These are phyloP conservation scores for Cephus cinctus DNA, from an alignment of 1,140 invertebrate species.

Conservation along the genomic window DNA sequence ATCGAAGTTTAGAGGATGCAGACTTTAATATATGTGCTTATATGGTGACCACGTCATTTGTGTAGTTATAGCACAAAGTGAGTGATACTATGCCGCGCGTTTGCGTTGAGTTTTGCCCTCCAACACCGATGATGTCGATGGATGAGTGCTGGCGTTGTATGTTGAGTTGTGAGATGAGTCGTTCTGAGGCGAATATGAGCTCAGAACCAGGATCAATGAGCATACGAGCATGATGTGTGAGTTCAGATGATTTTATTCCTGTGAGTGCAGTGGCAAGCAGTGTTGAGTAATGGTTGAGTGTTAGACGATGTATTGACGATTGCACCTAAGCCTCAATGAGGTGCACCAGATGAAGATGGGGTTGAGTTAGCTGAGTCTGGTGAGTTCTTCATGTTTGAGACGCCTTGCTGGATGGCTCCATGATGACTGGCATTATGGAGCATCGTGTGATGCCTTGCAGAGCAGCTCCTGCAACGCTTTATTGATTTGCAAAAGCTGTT, in stretches of 20 bases:
- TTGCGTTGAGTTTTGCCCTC: conserved; percentile 7
- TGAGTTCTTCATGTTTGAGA: too few species aligned
- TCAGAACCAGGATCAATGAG: conserved; percentile 17
- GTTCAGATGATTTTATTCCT: not conserved
- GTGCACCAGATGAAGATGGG: too few species aligned
- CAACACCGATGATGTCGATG: conserved; percentile 11
- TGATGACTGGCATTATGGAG: conserved; percentile 1
- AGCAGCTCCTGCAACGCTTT: conserved; percentile 6
- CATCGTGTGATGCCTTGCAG: conserved; percentile 8
- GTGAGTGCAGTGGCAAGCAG: conserved; percentile 15
- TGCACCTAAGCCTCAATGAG: too few species aligned
- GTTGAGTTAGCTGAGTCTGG: too few species aligned
- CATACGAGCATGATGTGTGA: conserved; percentile 4
- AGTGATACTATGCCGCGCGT: conserved; percentile 1
- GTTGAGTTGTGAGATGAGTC: conserved; percentile 2
- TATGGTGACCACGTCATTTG: not conserved
- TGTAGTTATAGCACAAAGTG: not conserved
- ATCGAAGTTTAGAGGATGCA: conserved; percentile 3
- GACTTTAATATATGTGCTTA: conserved; percentile 8
- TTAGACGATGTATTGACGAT: too few species aligned
- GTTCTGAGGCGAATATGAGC: conserved; percentile 12
- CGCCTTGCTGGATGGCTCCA: too few species aligned
- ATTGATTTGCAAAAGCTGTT: not conserved
- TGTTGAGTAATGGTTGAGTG: too few species aligned
- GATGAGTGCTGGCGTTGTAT: conserved; percentile 1